Conservation (phyloP, 2,888 invertebrate genomes). For the Hemaris fuciformis region DNA sequence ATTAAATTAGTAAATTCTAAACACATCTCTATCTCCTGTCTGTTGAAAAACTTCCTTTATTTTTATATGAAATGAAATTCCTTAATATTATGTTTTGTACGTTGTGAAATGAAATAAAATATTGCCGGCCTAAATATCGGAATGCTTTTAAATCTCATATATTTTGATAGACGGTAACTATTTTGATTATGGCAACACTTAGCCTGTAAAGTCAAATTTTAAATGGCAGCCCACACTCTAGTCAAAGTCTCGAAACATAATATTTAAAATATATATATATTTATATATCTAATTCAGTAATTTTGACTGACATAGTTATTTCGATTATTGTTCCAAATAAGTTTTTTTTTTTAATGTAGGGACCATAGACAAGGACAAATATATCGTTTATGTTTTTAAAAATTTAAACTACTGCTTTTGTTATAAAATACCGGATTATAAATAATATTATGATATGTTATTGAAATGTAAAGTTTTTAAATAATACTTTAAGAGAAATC, state of each 20-base stretch:
- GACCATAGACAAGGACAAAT: neutral
- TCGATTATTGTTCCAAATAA: neutral
- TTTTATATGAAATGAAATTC: neutral
- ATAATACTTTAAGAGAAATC: neutral
- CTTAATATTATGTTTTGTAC: neutral
- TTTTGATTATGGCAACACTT: neutral
- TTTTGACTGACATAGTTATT: neutral
- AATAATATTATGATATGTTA: neutral
- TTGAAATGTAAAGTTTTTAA: neutral
- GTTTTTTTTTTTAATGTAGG: neutral
- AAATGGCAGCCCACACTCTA: constrained; percentile 27
- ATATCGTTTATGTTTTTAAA: neutral
- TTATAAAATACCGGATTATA: neutral
- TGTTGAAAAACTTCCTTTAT: constrained; percentile 6
- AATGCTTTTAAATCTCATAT: constrained; percentile 20
- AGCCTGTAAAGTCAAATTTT: neutral
- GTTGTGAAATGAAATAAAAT: neutral
- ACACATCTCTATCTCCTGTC: constrained; percentile 6
- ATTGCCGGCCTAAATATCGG: constrained; percentile 8
- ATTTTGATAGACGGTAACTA: neutral
- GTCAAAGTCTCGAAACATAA: constrained; percentile 39
- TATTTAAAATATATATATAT: constrained; percentile 18
- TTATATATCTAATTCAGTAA: neutral
- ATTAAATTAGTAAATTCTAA: constrained; percentile 22
- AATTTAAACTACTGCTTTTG: neutral